These are phyloP conservation scores for Atractosteus spatula DNA, from an alignment of 2,113 vertebrate genomes.

Conservation along the genomic window DNA sequence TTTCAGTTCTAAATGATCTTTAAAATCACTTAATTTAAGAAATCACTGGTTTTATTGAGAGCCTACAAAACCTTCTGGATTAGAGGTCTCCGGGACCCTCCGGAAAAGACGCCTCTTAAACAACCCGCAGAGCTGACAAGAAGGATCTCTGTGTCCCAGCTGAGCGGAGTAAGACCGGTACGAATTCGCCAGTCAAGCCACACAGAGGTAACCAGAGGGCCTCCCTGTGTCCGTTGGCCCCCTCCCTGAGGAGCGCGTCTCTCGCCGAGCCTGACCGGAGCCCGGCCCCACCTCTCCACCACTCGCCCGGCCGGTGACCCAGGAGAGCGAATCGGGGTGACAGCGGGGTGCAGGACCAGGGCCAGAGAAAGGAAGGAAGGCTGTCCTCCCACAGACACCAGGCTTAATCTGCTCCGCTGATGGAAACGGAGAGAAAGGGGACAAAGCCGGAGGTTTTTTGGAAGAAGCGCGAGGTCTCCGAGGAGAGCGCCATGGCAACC, in stretches of 20 bases:
- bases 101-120: no score
- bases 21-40: no score
- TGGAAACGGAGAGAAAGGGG: conserved; percentile 46
- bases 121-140: no score
- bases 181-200: no score
- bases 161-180: no score
- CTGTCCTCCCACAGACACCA: conserved; percentile 25
- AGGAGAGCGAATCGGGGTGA: conserved; percentile 40
- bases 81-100: no score
- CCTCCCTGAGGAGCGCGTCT: neutral
- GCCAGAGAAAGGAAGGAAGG: conserved; percentile 56
- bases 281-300: neutral
- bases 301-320: conserved; percentile 15
- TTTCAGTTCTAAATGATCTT: no score
- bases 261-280: conserved; percentile 17
- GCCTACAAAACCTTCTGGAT: no score
- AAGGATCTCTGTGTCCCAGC: no score
- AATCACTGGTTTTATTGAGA: no score
- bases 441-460: conserved; percentile 53
- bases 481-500: conserved; percentile 67
- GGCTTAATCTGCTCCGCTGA: conserved; percentile 48
- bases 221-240: neutral
- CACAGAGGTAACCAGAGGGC: no score
- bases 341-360: conserved; percentile 27
- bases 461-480: conserved; percentile 61